Percentiles rank a stretch among this genome's conserved stretches.
phyloP scores from a whole-genome alignment of 2,113 vertebrate genomes.

The Podarcis muralis region DNA sequence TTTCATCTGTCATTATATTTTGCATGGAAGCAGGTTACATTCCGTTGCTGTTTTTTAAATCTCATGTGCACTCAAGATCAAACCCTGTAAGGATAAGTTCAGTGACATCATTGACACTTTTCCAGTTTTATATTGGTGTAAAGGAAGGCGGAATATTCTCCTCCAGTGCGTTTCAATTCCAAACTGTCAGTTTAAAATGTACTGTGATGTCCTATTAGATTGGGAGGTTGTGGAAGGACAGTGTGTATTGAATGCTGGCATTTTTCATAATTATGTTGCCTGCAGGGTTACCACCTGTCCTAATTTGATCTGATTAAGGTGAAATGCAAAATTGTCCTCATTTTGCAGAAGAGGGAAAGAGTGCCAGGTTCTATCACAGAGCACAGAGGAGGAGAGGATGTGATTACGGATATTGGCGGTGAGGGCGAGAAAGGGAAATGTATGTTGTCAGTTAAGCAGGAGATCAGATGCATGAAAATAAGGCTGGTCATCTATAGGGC shows the following conservation, averaged over 20 bases:
- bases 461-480: slow-evolving; percentile 11
- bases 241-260: slow-evolving; percentile 56
- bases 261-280: slow-evolving; percentile 79
- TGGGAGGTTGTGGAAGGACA: slow-evolving; percentile 61
- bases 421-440: background rate
- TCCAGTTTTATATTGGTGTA: slow-evolving; percentile 34
- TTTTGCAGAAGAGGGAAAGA: slow-evolving; percentile 58
- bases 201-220: slow-evolving; percentile 59
- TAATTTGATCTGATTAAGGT: slow-evolving; percentile 77
- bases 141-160: background rate
- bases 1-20: slow-evolving; percentile 25
- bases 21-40: slow-evolving; percentile 31
- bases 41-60: slow-evolving; percentile 12
- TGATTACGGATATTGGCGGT: background rate
- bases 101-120: slow-evolving; percentile 33
- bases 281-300: slow-evolving; percentile 78
- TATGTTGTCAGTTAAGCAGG: slow-evolving; percentile 26
- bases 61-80: slow-evolving; percentile 2
- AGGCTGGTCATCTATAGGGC: slow-evolving; percentile 20
- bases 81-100: background rate
- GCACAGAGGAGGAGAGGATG: slow-evolving; percentile 36
- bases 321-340: slow-evolving; percentile 72
- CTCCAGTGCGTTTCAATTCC: slow-evolving; percentile 38
- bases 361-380: slow-evolving; percentile 50
- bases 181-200: slow-evolving; percentile 52